These are phyloP conservation scores for Nephotettix cincticeps DNA, from an alignment of 1,140 invertebrate species.

Conservation along the genomic window DNA sequence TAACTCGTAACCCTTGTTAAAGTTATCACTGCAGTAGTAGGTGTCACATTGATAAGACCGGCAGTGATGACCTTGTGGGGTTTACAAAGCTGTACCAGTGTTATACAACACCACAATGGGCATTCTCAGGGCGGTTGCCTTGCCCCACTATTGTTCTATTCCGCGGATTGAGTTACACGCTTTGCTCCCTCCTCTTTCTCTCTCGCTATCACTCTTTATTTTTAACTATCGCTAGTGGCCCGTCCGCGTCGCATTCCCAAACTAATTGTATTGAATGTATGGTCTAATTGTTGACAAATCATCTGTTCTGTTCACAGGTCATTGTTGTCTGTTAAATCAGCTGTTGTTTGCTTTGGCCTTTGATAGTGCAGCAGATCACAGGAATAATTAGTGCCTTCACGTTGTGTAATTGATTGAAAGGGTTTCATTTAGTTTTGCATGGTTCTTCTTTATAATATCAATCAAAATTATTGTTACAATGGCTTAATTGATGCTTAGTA, in stretches of 20 bases:
- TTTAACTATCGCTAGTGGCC: background rate
- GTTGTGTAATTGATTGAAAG: background rate
- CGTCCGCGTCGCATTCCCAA: background rate
- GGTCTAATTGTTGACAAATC: background rate
- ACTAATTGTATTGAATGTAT: background rate
- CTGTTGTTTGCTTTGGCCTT: background rate
- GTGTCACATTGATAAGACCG: background rate
- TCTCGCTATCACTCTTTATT: slow-evolving; percentile 3
- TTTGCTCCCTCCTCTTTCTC: background rate
- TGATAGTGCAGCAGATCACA: background rate
- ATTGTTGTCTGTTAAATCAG: background rate
- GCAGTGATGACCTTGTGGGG: background rate
- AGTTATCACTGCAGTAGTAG: background rate
- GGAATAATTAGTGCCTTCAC: background rate
- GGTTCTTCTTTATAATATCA: too few relatives aligned
- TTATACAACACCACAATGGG: slow-evolving; percentile 5
- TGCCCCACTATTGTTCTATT: background rate
- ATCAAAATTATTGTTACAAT: too few relatives aligned
- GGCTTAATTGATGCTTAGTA: too few relatives aligned
- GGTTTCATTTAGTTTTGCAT: background rate
- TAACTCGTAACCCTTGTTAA: too few relatives aligned
- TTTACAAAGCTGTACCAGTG: background rate
- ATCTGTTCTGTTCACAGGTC: background rate
- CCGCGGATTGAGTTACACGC: background rate
- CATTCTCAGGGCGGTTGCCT: background rate